These are phyloP conservation scores for Acanthopagrus latus DNA, from an alignment of 2,797 vertebrate genomes.

Conservation along the genomic window DNA sequence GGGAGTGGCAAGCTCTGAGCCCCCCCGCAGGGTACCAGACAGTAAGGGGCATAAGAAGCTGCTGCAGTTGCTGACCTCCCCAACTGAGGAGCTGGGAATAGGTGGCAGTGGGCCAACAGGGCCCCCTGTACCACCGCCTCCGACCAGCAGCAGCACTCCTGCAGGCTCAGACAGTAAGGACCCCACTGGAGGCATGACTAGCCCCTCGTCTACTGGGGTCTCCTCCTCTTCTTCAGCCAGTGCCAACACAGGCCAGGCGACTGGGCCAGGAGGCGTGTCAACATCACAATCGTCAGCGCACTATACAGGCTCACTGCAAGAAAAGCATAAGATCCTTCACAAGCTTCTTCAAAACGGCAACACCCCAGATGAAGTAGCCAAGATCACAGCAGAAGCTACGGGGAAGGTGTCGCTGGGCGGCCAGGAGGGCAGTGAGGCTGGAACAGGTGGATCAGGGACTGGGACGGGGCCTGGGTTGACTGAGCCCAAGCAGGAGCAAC, in stretches of 20 bases:
- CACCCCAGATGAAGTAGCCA: slow-evolving; percentile 96
- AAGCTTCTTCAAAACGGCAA: slow-evolving; percentile 97
- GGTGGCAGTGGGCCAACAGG: slow-evolving; percentile 69
- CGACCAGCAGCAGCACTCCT: slow-evolving; percentile 79
- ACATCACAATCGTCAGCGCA: slow-evolving; percentile 83
- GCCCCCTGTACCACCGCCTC: slow-evolving; percentile 70
- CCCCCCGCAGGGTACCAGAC: slow-evolving; percentile 87
- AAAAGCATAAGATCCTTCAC: slow-evolving; percentile 98
- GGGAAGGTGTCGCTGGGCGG: slow-evolving; percentile 88
- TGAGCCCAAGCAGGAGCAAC: slow-evolving; percentile 93
- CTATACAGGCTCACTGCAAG: slow-evolving; percentile 89
- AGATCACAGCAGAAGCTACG: slow-evolving; percentile 97
- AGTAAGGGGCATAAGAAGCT: slow-evolving; percentile 96
- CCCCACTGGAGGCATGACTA: slow-evolving; percentile 87
- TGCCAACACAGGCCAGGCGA: slow-evolving; percentile 50
- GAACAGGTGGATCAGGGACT: slow-evolving; percentile 63
- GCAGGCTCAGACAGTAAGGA: slow-evolving; percentile 91
- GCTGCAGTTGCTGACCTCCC: slow-evolving; percentile 94
- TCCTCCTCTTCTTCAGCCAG: slow-evolving; percentile 87
- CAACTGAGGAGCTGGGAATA: slow-evolving; percentile 91
- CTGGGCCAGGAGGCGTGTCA: slow-evolving; percentile 84
- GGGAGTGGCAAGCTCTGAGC: slow-evolving; percentile 81
- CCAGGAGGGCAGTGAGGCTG: slow-evolving; percentile 77
- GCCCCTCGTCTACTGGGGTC: slow-evolving; percentile 94
- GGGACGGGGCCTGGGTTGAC: slow-evolving; percentile 61